Base-by-base conservation (phyloP, 1,140 invertebrate genomes). In the Brachionus angularis region DNA sequence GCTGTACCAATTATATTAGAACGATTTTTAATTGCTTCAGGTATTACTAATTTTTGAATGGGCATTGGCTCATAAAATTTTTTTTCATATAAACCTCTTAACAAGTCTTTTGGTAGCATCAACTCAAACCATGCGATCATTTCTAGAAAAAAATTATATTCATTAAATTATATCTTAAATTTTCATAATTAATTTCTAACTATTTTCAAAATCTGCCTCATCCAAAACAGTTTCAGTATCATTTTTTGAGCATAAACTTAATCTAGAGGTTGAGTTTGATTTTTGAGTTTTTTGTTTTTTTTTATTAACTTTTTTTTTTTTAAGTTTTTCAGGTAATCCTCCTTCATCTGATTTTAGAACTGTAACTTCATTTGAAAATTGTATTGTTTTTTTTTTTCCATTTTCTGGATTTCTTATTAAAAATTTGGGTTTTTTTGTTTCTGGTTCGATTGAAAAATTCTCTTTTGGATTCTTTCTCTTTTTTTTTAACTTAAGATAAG, bases 1-100 rank as follows among this genome's bases (percentile, higher is more conserved):
- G 67, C 67, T 18, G 67, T 50, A 25, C 67, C 67, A 5, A 70
- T 70, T 23, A 70, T 70, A 14, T 70, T 50, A 2, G 33, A 39
- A 21, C 42, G 31, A 70, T 50, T 50, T 34, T 46, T 42, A 23
- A 70, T 70, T 1, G 67, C 67, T 18, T 50, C 67, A 5, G 67
- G 67, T n/a, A 70, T 50, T 4, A 50, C 46, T 10, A 70, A 18
- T 39, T 46, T 50, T 53, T 70, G 67, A 50, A 70, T 70, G 3
- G 67, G 67, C 46, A 50, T 50, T 52, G 67, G 67, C 1, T 21
- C 33, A 21, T 34, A 70, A 27, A 70, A 70, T 14, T 14, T 12
- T 52, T 70, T 50, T 36, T 70, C 67, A 42, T 47, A 67, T 8
- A 67, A n/a, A 47, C 62, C 47, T 46, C 31, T 18, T 29, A 67